Evolutionary conservation across 2,888 invertebrate genomes (phyloP).

Genomic region (Fragum whitleyi): DNA sequence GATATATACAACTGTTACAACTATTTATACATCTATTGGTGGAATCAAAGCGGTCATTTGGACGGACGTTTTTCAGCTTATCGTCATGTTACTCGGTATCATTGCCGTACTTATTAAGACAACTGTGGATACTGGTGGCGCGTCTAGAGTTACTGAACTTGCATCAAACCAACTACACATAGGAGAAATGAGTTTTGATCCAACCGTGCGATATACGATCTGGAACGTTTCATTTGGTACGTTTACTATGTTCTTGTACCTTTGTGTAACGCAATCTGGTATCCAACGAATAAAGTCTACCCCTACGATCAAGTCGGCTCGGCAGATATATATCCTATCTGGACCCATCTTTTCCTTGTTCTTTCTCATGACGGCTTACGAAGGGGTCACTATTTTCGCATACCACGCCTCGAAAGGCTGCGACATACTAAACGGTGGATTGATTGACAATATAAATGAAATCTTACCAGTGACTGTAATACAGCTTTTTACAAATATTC

Average conservation of each 20-base stretch:
- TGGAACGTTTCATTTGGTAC: constrained; percentile 40
- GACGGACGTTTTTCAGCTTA: constrained; percentile 44
- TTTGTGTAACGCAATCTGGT: constrained; percentile 39
- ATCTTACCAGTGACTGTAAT: constrained; percentile 37
- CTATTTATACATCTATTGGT: constrained; percentile 48
- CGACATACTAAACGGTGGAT: constrained; percentile 35
- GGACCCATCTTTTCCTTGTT: constrained; percentile 23
- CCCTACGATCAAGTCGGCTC: constrained; percentile 10
- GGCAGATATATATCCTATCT: constrained; percentile 21
- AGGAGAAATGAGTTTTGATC: constrained; percentile 36
- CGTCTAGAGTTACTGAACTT: not conserved
- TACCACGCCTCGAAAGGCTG: constrained; percentile 41
- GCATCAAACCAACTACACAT: constrained; percentile 25
- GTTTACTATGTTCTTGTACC: constrained; percentile 12
- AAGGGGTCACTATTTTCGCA: constrained; percentile 48
- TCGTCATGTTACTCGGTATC: constrained; percentile 43
- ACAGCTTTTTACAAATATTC: constrained; percentile 41
- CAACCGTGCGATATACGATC: constrained; percentile 40
- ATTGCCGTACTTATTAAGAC: constrained; percentile 36
- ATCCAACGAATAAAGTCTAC: constrained; percentile 45
- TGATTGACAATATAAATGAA: constrained; percentile 40
- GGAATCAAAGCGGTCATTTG: constrained; percentile 55
- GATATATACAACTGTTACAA: constrained; percentile 35
- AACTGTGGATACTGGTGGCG: constrained; percentile 27
- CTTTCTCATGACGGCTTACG: not conserved